These are phyloP conservation scores for Aldabrachelys gigantea DNA, from an alignment of 2,113 vertebrate genomes.

Conservation along the genomic window DNA sequence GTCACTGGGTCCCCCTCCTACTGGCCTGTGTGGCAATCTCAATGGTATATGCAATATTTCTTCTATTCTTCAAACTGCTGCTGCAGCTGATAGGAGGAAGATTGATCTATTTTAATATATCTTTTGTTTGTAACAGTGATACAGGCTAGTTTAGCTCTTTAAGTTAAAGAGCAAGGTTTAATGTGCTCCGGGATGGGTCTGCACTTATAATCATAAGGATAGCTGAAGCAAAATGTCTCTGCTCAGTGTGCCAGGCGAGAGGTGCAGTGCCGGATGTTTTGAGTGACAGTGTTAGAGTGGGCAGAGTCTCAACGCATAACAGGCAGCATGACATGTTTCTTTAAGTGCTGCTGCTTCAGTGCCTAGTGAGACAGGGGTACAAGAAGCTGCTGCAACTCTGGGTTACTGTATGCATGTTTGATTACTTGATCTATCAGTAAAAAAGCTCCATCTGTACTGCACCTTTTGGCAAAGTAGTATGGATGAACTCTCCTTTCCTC, in stretches of 20 bases:
- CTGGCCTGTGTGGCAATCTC: neutral
- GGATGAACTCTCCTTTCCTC: slow-evolving; percentile 33
- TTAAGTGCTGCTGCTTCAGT: slow-evolving; percentile 55
- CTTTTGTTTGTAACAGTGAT: slow-evolving; percentile 5
- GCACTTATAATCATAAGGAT: neutral
- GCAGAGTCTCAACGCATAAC: slow-evolving; percentile 18
- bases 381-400: slow-evolving; percentile 31
- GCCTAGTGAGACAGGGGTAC: slow-evolving; percentile 15
- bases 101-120: neutral
- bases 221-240: slow-evolving; percentile 57
- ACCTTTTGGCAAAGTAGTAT: slow-evolving; percentile 42
- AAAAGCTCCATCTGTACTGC: slow-evolving; percentile 32
- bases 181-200: neutral
- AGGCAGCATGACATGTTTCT: slow-evolving; percentile 58
- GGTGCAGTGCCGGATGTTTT: slow-evolving; percentile 47
- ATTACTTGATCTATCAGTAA: slow-evolving; percentile 66
- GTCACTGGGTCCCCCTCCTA: slow-evolving; percentile 16
- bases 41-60: neutral
- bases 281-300: slow-evolving; percentile 43
- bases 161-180: neutral
- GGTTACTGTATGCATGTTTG: slow-evolving; percentile 24
- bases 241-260: slow-evolving; percentile 29
- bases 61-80: neutral
- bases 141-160: neutral
- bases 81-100: slow-evolving; percentile 19